phyloP scores from a whole-genome alignment of 2,113 vertebrate genomes.

The Ochotona princeps region DNA sequence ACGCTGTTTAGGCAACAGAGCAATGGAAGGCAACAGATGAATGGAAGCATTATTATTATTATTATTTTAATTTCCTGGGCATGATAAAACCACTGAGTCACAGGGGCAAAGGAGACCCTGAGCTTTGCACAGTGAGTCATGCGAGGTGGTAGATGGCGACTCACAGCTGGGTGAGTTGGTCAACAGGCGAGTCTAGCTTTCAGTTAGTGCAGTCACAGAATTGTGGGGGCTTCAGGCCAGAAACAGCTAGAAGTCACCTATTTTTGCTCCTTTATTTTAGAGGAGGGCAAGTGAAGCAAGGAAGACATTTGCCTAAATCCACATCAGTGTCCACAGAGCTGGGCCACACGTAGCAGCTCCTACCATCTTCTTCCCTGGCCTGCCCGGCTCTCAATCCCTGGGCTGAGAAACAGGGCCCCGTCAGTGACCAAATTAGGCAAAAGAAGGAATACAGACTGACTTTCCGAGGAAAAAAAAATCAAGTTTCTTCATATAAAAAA shows the following conservation, averaged over 20 bases:
- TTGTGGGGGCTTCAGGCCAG: neutral
- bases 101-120: neutral
- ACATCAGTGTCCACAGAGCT: neutral
- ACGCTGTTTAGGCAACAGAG: neutral
- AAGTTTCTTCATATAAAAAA: neutral
- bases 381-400: neutral
- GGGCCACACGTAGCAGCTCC: neutral
- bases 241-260: neutral
- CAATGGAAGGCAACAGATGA: neutral
- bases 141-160: neutral
- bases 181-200: constrained; percentile 17
- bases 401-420: neutral
- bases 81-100: neutral
- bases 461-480: too few relatives aligned
- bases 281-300: neutral
- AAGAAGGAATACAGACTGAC: neutral
- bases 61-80: neutral
- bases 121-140: constrained; percentile 17
- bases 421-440: neutral
- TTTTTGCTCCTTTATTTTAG: neutral
- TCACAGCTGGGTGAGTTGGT: neutral
- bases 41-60: neutral
- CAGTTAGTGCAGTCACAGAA: neutral
- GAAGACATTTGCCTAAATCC: neutral
- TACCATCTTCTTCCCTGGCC: neutral